These are phyloP conservation scores for Conus canariensis DNA, from an alignment of 2,888 invertebrate genomes.

Conservation along the genomic window DNA sequence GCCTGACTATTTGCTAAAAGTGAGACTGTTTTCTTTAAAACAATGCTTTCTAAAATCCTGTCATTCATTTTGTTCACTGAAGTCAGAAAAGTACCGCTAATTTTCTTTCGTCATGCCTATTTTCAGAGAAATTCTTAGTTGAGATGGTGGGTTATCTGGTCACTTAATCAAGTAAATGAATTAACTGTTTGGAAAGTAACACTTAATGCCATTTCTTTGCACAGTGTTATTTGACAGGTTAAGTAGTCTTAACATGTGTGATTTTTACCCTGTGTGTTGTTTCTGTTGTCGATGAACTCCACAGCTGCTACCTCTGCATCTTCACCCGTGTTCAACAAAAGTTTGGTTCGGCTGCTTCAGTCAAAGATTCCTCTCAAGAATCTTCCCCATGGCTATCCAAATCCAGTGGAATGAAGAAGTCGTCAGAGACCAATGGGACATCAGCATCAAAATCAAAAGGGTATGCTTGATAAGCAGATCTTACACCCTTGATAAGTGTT, in stretches of 20 bases:
- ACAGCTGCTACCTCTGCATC: neutral
- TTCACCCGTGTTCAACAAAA: slow-evolving; percentile 33
- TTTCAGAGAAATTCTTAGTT: no score
- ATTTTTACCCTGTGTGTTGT: neutral
- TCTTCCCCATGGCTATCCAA: slow-evolving; percentile 32
- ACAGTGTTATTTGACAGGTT: no score
- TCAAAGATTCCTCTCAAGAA: neutral
- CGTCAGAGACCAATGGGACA: neutral
- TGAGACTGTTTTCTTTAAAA: no score
- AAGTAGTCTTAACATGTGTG: neutral
- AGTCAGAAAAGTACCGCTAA: no score
- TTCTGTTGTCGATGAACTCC: neutral
- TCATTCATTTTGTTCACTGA: no score
- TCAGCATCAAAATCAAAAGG: neutral
- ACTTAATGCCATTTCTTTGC: neutral
- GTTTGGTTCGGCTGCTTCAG: neutral
- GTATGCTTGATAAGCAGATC: no score
- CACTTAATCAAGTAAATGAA: neutral
- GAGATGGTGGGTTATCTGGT: no score
- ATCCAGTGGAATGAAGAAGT: neutral
- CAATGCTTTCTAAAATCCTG: no score
- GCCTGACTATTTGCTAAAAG: no score
- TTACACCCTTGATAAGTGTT: neutral
- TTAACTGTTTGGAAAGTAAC: neutral
- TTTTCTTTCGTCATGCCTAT: no score